phyloP scores from a whole-genome alignment of 2,113 vertebrate genomes.

The Muntiacus reevesi region DNA sequence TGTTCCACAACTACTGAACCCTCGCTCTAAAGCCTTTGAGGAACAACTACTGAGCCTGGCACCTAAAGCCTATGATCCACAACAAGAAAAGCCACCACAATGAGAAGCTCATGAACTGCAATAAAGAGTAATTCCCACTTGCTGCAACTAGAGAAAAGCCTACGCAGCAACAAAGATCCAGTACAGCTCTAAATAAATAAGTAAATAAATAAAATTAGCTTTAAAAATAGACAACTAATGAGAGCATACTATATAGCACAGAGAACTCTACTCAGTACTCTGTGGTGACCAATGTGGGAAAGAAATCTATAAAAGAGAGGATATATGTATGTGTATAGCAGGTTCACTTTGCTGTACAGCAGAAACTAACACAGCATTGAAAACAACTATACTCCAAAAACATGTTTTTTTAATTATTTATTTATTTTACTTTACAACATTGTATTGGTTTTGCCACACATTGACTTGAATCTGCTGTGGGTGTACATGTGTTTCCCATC shows the following conservation, averaged over 20 bases:
- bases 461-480: too few species aligned
- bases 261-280: not conserved
- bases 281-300: not conserved
- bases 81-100: not conserved
- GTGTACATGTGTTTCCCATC: too few species aligned
- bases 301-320: not conserved
- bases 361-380: not conserved
- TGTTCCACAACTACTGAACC: not conserved
- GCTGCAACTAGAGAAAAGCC: not conserved
- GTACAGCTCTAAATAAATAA: not conserved
- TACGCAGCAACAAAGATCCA: fast-evolving
- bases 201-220: not conserved
- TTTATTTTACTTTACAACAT: too few species aligned
- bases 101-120: not conserved
- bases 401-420: not conserved
- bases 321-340: not conserved
- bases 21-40: not conserved
- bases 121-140: not conserved
- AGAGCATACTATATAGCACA: not conserved
- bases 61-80: not conserved
- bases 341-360: not conserved
- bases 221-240: not conserved
- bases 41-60: not conserved
- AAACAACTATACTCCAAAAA: not conserved
- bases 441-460: too few species aligned